Base-by-base conservation (phyloP, 2,888 invertebrate species). In the Andrena flavipes region DNA sequence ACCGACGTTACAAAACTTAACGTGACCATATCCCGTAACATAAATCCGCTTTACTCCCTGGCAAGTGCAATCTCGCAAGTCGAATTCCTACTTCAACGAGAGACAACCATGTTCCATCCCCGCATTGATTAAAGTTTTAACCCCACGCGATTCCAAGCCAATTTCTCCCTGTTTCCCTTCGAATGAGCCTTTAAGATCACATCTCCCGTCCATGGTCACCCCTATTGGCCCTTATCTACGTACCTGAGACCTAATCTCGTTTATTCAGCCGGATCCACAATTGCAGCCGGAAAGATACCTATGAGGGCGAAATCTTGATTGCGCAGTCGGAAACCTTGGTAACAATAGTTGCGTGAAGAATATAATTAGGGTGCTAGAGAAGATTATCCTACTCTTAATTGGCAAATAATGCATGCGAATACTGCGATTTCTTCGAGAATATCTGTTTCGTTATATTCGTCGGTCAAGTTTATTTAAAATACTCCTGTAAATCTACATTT, bases 111-210 rank as follows among this genome's bases (percentile, higher is more conserved):
- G 69, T 59, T 82, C 80, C 65, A 74, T 78, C 80, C 76, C 73
- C 74, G 72, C 73, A 84, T 87, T 82, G 87, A 87, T 87, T 84
- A 84, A 85, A 87, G 78, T 87, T 88, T 86, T 85, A 84, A 86
- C 84, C 84, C 80, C 72, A 74, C 72, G 78, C 59, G 84, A 73
- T 70, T 86, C 84, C 84, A 35, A 54, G 71, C 81, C 82, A 76
- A 87, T 87, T 84, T 84, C 84, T 79, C 84, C 75, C 69, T 81
- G 77, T 82, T 70, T 78, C 80, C 82, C 82, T 81, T 80, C 81
- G 84, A 83, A 76, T 54, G 85, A 79, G 73, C 80, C 81, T 84
- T 85, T 82, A 84, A 87, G 77, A 78, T 76, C 77, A 67, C 77
- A 78, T 78, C 67, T 78, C 77, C 62, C 51, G 72, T 65, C 51